These are phyloP conservation scores for Micrasema longulum DNA, from an alignment of 1,140 invertebrate genomes.

Conservation along the genomic window DNA sequence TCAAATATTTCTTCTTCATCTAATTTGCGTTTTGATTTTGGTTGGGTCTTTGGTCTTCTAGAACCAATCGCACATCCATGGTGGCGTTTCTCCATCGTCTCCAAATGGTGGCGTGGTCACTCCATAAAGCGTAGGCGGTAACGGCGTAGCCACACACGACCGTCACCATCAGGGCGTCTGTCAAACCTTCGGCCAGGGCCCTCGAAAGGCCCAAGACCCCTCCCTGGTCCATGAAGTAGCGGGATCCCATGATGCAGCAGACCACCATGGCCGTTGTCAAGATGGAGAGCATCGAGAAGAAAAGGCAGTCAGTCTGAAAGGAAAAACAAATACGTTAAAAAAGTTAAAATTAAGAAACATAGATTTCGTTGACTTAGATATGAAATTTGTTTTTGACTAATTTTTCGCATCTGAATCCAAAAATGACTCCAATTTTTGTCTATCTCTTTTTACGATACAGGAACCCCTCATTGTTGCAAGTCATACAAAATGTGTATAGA, in stretches of 20 bases:
- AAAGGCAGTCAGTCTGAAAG: constrained; percentile 71
- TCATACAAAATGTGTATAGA: too few species aligned
- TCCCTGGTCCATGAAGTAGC: constrained; percentile 75
- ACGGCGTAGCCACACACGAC: constrained; percentile 64
- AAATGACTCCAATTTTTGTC: too few species aligned
- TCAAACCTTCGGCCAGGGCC: constrained; percentile 63
- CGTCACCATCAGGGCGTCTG: constrained; percentile 66
- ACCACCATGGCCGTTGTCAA: constrained; percentile 71
- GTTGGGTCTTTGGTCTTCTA: constrained; percentile 43
- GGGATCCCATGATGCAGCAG: constrained; percentile 72
- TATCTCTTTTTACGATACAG: too few species aligned
- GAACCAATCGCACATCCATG: constrained; percentile 62
- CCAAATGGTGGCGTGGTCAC: constrained; percentile 66
- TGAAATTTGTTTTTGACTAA: not conserved
- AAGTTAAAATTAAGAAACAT: not conserved
- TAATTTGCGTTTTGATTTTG: not conserved
- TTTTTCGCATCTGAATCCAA: not conserved
- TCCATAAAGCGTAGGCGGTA: constrained; percentile 65
- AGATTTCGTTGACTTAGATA: not conserved
- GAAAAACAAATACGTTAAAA: not conserved
- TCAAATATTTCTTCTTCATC: too few species aligned
- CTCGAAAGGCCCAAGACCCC: constrained; percentile 65
- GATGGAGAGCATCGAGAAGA: constrained; percentile 73
- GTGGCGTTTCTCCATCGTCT: constrained; percentile 64
- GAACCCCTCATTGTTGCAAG: too few species aligned